Conservation (phyloP, 1,140 invertebrate genomes). For the Drosophila sulfurigaster region DNA sequence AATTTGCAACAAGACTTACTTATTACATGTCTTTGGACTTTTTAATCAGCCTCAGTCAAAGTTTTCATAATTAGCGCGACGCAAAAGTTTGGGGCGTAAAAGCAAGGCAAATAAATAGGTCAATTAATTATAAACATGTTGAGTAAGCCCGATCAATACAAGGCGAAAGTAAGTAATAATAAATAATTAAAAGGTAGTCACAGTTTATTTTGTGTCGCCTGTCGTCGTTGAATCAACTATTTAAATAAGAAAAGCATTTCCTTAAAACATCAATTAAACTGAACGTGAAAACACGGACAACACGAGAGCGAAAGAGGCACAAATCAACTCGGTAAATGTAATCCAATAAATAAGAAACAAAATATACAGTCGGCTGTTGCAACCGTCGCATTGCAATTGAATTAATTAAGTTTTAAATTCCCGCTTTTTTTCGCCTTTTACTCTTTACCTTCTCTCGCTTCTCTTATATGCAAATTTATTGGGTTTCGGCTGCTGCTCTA, state of each 20-base stretch:
- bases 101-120: neutral
- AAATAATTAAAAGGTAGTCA: neutral
- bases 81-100: neutral
- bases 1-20: neutral
- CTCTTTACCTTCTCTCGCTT: conserved; percentile 6
- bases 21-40: conserved; percentile 8
- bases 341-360: conserved; percentile 27
- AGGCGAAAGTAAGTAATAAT: neutral
- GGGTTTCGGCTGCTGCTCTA: conserved; percentile 15
- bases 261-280: neutral
- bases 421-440: neutral
- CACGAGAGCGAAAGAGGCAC: neutral
- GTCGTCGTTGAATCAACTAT: neutral
- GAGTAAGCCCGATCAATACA: neutral
- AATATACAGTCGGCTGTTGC: conserved; percentile 11
- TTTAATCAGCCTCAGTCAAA: conserved; percentile 21
- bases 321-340: conserved; percentile 7
- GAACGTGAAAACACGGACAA: neutral
- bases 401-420: conserved; percentile 43
- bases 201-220: neutral
- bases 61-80: conserved; percentile 15
- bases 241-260: neutral
- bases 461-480: conserved; percentile 42
- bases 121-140: neutral
- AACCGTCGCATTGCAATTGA: conserved; percentile 34